Conservation (phyloP, 2,888 invertebrate species). For the Eupithecia inturbata region DNA sequence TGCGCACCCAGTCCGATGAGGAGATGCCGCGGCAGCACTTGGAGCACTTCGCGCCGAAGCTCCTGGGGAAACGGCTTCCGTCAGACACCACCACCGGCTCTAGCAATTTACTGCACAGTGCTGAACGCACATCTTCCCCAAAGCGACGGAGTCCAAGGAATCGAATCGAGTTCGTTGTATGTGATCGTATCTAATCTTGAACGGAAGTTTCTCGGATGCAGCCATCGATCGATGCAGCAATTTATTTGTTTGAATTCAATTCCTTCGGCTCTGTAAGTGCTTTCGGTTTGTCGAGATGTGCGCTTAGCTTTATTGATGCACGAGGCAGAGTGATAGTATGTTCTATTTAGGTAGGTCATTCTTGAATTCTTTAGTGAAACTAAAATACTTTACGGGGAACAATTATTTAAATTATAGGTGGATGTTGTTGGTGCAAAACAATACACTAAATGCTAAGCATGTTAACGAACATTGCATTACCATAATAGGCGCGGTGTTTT, state of each 20-base stretch:
- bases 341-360: not conserved
- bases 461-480: conserved; percentile 28
- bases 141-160: not conserved
- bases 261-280: not conserved
- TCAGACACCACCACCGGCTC: conserved; percentile 23
- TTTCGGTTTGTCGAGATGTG: not conserved
- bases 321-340: not conserved
- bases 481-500: conserved; percentile 31
- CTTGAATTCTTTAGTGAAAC: not conserved
- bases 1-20: conserved; percentile 98
- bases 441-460: conserved; percentile 27
- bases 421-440: conserved; percentile 24
- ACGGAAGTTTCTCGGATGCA: not conserved
- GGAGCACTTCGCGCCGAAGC: conserved; percentile 97
- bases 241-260: not conserved
- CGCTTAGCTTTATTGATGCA: not conserved
- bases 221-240: not conserved
- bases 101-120: not conserved
- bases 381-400: not conserved
- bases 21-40: conserved; percentile 97
- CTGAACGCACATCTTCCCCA: not conserved
- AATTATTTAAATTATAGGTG: conserved; percentile 18
- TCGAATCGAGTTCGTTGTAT: not conserved
- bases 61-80: conserved; percentile 83
- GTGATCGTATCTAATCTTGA: not conserved